Evolutionary conservation across 2,113 vertebrate genomes (phyloP).

Genomic region (Pungitius pungitius): DNA sequence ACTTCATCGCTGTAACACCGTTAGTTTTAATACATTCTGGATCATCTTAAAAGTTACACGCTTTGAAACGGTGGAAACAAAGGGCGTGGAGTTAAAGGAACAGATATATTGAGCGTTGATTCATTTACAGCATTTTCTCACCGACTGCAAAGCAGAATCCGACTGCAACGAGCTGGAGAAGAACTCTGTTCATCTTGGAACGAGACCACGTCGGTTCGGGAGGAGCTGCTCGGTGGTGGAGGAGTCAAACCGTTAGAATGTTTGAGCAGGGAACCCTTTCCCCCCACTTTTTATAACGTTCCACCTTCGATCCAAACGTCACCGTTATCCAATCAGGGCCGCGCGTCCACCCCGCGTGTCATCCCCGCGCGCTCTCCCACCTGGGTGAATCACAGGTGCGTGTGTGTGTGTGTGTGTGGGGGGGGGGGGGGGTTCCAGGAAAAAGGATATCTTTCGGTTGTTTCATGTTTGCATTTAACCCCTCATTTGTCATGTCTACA

Average conservation of each 20-base stretch:
- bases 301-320: slow-evolving; percentile 39
- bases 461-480: too few relatives aligned
- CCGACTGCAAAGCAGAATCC: slow-evolving; percentile 68
- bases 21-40: neutral
- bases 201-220: fast-evolving
- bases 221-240: neutral
- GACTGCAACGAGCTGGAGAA: slow-evolving; percentile 59
- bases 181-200: slow-evolving; percentile 70
- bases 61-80: neutral
- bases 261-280: neutral
- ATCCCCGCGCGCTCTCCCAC: neutral
- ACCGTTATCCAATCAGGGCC: slow-evolving; percentile 54
- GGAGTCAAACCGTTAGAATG: slow-evolving; percentile 51
- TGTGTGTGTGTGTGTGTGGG: neutral
- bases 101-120: too few relatives aligned
- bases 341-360: slow-evolving; percentile 1
- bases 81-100: neutral
- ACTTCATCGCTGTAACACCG: neutral
- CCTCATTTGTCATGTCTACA: too few relatives aligned
- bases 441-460: too few relatives aligned
- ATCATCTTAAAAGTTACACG: neutral
- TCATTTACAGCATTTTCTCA: slow-evolving; percentile 29
- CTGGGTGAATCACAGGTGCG: slow-evolving; percentile 4
- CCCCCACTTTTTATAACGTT: slow-evolving; percentile 56
- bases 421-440: too few relatives aligned